phyloP scores from a whole-genome alignment of 2,888 invertebrate genomes.

The Ophion ventricosus region DNA sequence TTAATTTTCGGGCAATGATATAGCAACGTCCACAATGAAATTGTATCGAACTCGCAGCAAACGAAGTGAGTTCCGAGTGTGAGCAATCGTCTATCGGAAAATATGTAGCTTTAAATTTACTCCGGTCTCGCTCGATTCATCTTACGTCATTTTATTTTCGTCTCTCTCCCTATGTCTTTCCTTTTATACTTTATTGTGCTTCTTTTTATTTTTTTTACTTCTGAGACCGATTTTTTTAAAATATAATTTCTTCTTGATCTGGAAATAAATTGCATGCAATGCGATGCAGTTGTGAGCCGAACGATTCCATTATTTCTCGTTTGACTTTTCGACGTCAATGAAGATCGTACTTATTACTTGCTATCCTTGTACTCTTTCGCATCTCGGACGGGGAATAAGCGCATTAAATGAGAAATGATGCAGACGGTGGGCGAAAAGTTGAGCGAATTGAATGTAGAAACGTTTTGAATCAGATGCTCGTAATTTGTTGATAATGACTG shows the following conservation, averaged over 20 bases:
- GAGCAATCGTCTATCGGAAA: no score
- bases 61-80: background rate
- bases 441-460: background rate
- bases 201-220: background rate
- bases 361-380: conserved; percentile 12
- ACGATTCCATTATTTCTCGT: conserved; percentile 45
- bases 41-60: conserved; percentile 42
- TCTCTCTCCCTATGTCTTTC: no score
- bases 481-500: no score
- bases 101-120: no score
- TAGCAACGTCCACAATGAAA: conserved; percentile 2
- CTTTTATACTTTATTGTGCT: no score
- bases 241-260: background rate
- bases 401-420: conserved; percentile 15
- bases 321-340: conserved; percentile 7
- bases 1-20: conserved; percentile 27
- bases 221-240: background rate
- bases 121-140: background rate
- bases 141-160: background rate
- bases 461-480: background rate
- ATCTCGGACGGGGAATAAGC: conserved; percentile 11
- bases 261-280: conserved; percentile 6
- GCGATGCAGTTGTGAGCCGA: background rate
- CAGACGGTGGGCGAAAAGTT: background rate
- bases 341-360: conserved; percentile 31